Evolutionary conservation across 92 coral and sea anemone species (phyloP), one percentile per base, ranked within the genome.

Genomic region (Heliopora coerulea): DNA sequence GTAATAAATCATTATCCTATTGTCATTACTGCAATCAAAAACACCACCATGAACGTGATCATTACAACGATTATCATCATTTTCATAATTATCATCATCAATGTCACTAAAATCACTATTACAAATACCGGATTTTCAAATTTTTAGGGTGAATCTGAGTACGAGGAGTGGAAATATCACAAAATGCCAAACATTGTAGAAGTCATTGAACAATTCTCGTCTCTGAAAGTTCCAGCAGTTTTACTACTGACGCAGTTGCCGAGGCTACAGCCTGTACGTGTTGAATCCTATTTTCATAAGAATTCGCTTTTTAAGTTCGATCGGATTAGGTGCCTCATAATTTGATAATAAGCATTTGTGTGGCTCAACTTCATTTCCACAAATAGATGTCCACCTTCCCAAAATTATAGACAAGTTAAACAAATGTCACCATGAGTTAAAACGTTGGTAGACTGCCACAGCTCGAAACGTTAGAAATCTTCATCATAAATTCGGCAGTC

Each of bases 121-220:
- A 58, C 33, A 0, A 58, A 3, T 14, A 58, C n/a, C 37, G 65
- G 8, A 23, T 29, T 54, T 54, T 61, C 21, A 19, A 30, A 28
- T 25, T 21, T 33, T 25, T 64, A 95, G 98, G 98, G 98, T 30
- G 96, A 88, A 30, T 64, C 85, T 9, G 83, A 74, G n/a, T 93
- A 93, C 79, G 98, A 93, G 68, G 91, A 93, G 80, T 93, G 98
- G 98, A 87, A 84, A 42, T 88, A 90, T 44, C 89, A 86, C 72
- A 93, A 91, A 24, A 91, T 89, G 62, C 82, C 89, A 27, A 93
- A 90, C 82, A 86, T 93, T 54, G 96, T 91, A 14, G 98, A 93
- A 52, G 91, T 90, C n/a, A 78, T 93, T 1, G 74, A 93, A 49
- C 96, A 93, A 26, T 83, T 85, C 48, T 74, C 96, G 13, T 90